phyloP scores from a whole-genome alignment of 2,797 vertebrate species.

The Eulemur albifrons region DNA sequence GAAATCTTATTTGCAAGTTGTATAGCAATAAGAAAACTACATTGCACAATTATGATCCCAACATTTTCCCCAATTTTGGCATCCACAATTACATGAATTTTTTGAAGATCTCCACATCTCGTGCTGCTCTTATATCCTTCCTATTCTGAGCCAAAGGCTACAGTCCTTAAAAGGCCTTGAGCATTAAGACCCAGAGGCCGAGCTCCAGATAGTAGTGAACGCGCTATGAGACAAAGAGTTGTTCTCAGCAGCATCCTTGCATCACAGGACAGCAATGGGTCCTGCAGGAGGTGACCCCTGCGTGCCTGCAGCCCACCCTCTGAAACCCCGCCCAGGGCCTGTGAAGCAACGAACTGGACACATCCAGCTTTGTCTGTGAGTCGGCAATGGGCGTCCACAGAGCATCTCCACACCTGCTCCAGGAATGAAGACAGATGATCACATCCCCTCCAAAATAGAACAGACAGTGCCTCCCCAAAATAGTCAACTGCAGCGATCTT shows the following conservation, averaged over 20 bases:
- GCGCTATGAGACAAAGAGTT: neutral
- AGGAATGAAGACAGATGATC: neutral
- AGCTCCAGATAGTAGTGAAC: neutral
- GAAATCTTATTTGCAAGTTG: neutral
- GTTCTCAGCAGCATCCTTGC: neutral
- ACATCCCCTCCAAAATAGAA: neutral
- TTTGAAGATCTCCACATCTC: rapidly evolving
- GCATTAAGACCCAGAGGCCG: neutral
- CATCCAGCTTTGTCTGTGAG: neutral
- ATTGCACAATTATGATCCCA: neutral
- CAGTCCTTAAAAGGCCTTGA: neutral
- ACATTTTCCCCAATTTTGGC: neutral
- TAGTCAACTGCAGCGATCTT: neutral
- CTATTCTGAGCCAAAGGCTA: neutral
- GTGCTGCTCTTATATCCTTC: neutral
- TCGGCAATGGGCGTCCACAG: neutral
- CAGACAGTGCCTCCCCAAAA: neutral
- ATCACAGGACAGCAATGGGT: neutral
- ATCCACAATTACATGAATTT: neutral
- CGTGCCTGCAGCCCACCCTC: neutral
- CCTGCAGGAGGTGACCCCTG: neutral
- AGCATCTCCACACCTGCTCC: neutral
- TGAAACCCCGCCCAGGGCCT: neutral
- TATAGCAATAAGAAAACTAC: neutral
- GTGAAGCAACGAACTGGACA: neutral